Percentiles rank a stretch among this genome's conserved stretches.
Conservation (phyloP, 1,140 invertebrate species). For the Polypedilum pembai region DNA sequence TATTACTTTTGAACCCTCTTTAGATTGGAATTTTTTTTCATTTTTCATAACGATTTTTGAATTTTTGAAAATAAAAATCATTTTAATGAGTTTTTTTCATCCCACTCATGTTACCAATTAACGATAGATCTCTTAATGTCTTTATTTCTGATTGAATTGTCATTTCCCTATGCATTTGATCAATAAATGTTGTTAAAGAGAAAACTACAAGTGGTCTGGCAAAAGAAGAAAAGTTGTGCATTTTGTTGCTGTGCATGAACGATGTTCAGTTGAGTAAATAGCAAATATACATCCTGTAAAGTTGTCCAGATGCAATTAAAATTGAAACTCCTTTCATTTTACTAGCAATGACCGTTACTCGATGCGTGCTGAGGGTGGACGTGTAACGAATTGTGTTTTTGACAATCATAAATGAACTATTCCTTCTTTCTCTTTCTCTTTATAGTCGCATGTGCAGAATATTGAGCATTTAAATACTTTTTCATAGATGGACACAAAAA, state of each 20-base stretch:
- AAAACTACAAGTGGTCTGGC: background rate
- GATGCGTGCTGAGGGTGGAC: constrained; percentile 10
- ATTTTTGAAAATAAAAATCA: too few species aligned
- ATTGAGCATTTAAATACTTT: background rate
- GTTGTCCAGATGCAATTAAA: constrained; percentile 7
- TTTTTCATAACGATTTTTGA: too few species aligned
- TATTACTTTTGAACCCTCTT: background rate
- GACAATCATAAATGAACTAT: constrained; percentile 4
- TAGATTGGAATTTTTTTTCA: background rate
- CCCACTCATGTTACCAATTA: constrained; percentile 16
- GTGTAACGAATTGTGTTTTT: constrained; percentile 18
- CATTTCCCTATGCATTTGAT: background rate
- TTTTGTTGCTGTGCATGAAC: background rate
- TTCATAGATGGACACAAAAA: background rate
- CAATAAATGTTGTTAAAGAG: background rate
- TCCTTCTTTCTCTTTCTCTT: background rate
- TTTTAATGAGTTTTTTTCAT: background rate
- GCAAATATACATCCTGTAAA: constrained; percentile 12
- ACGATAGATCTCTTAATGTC: background rate
- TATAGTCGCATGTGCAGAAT: background rate
- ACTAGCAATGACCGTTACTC: background rate
- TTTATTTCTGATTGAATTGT: constrained; percentile 7
- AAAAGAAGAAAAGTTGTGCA: background rate
- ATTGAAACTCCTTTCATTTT: constrained; percentile 4
- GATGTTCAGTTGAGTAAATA: constrained; percentile 8